phyloP scores from a whole-genome alignment of 2,113 vertebrate genomes.

The Siniperca knerii region DNA sequence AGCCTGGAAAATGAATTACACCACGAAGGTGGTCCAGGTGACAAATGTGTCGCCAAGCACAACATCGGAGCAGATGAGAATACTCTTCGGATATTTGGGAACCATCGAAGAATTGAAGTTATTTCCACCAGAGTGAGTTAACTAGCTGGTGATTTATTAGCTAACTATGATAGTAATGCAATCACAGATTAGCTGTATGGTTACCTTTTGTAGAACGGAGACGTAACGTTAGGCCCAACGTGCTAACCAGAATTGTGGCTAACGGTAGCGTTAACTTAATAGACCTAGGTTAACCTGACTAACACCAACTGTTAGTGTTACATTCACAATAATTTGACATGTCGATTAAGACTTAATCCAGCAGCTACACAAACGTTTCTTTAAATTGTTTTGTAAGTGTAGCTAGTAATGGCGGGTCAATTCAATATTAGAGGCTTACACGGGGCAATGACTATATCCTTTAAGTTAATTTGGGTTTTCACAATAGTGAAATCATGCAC shows the following conservation, averaged over 20 bases:
- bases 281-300: neutral
- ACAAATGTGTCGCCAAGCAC: conserved; percentile 96
- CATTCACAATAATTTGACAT: neutral
- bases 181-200: accelerated
- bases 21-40: conserved; percentile 95
- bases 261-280: neutral
- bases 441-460: neutral
- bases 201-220: neutral
- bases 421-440: neutral
- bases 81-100: conserved; percentile 94
- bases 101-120: conserved; percentile 94
- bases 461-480: neutral
- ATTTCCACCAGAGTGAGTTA: conserved; percentile 94
- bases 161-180: accelerated
- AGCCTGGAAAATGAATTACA: conserved; percentile 84
- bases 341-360: neutral
- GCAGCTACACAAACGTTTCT: neutral
- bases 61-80: conserved; percentile 96
- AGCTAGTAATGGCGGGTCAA: too few species aligned
- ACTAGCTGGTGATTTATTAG: accelerated
- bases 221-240: neutral
- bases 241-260: conserved; percentile 33
- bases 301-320: neutral
- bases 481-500: neutral
- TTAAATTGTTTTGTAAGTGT: neutral